phyloP scores from a whole-genome alignment of 2,113 vertebrate species.

The Myodes glareolus region DNA sequence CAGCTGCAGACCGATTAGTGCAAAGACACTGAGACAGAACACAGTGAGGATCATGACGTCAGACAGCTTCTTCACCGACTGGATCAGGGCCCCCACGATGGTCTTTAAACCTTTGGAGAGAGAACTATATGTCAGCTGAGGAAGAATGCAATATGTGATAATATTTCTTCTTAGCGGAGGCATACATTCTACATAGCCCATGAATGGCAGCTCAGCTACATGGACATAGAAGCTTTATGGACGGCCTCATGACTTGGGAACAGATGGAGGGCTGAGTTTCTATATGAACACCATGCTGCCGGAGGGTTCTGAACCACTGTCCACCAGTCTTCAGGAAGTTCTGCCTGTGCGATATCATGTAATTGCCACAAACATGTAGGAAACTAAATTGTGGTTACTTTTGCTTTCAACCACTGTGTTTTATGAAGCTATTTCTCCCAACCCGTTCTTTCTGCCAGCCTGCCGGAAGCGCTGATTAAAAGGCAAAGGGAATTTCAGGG shows the following conservation, averaged over 20 bases:
- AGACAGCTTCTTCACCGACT: slow-evolving; percentile 97
- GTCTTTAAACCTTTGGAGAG: slow-evolving; percentile 94
- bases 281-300: slow-evolving; percentile 67
- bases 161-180: slow-evolving; percentile 58
- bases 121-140: slow-evolving; percentile 58
- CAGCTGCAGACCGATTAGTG: slow-evolving; percentile 97
- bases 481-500: slow-evolving; percentile 36
- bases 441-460: slow-evolving; percentile 51
- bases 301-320: slow-evolving; percentile 32
- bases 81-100: slow-evolving; percentile 97
- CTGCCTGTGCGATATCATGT: slow-evolving; percentile 62
- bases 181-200: not conserved
- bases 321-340: slow-evolving; percentile 67
- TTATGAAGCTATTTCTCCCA: slow-evolving; percentile 45
- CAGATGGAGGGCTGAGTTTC: slow-evolving; percentile 75
- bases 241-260: slow-evolving; percentile 81
- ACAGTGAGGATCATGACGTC: slow-evolving; percentile 99
- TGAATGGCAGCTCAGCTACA: slow-evolving; percentile 75
- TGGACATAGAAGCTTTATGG: slow-evolving; percentile 77
- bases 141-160: not conserved
- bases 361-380: slow-evolving; percentile 4
- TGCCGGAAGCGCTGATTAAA: slow-evolving; percentile 54
- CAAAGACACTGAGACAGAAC: slow-evolving; percentile 98
- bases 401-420: slow-evolving; percentile 65
- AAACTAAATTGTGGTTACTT: slow-evolving; percentile 55